Base-by-base conservation (phyloP, 2,888 invertebrate genomes). In the Hirudinaria manillensis region DNA sequence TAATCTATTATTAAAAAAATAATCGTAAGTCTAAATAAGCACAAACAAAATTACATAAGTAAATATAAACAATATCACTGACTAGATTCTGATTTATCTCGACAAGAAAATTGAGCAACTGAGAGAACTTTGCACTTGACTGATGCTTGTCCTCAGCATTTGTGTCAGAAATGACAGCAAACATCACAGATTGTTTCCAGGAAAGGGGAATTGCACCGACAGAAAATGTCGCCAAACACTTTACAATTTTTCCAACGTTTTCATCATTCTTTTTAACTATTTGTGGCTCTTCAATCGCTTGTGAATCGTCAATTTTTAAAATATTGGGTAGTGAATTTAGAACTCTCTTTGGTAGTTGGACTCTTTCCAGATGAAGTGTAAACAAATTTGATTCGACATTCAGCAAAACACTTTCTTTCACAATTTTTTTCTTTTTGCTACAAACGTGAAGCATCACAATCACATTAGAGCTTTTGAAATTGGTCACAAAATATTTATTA, bases 11-110 rank as follows among this genome's bases (percentile, higher is more conserved):
- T 6, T 6, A 61, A 29, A 61, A 61, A 29, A 61, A 61, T 27
- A 61, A 61, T 61, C 19, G n/a, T 29, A 27, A 21, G 6, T 29
- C n/a, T 16, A 16, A 61, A n/a, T 61, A 7, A 4, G 29, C 61
- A 61, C 3, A 61, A 24, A 36, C 16, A 36, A 45, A n/a, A n/a
- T n/a, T n/a, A n/a, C 16, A 45, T 16, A 45, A 45, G 45, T 6
- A 45, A 45, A 45, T 45, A 45, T 36, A 36, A 36, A 45, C 10
- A 2, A 45, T 16, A 16, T 45, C 45, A 65, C 32, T 36, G 21
- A 73, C 73, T 61, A 73, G 38, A 61, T 73, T 61, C 45, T 73
- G 51, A 65, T 73, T 56, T 24, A 73, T 73, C n/a, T 73, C 65
- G n/a, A 65, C 73, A 56, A 73, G 73, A 3, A 73, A 38, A 24